Conservation (phyloP, 1,140 invertebrate genomes). For the Drosophila novamexicana region DNA sequence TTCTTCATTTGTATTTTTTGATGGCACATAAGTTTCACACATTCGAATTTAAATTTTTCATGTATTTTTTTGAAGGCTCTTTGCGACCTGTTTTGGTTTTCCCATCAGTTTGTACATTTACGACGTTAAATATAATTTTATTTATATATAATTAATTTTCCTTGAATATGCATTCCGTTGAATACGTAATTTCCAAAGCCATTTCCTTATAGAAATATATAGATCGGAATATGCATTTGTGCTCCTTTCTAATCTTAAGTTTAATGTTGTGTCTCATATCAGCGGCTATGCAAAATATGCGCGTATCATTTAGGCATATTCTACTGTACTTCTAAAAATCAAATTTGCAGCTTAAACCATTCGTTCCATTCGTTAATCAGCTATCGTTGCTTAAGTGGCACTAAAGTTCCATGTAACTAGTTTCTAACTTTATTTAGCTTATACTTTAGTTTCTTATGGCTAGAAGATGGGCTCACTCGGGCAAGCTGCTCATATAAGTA, state of each 20-base stretch:
- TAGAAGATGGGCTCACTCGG: conserved; percentile 19
- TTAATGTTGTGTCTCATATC: conserved; percentile 60
- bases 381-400: conserved; percentile 74
- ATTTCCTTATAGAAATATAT: conserved; percentile 40
- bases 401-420: conserved; percentile 61
- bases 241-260: conserved; percentile 8
- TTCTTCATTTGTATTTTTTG: conserved; percentile 35
- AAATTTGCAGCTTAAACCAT: conserved; percentile 53
- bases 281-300: conserved; percentile 73
- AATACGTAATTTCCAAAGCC: conserved; percentile 11
- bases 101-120: conserved; percentile 40
- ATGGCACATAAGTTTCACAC: conserved; percentile 81
- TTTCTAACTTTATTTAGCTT: conserved; percentile 37
- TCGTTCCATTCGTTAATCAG: conserved; percentile 69
- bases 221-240: conserved; percentile 24
- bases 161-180: conserved; percentile 45
- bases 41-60: conserved; percentile 37
- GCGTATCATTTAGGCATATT: conserved; percentile 25
- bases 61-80: conserved; percentile 36
- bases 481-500: not conserved
- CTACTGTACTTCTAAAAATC: conserved; percentile 18
- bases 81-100: conserved; percentile 47
- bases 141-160: conserved; percentile 26
- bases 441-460: conserved; percentile 60
- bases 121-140: conserved; percentile 43